Percentiles rank a stretch among this genome's conserved stretches.
These are phyloP conservation scores for Synanthedon vespiformis DNA, from an alignment of 2,888 invertebrate genomes.

Conservation along the genomic window DNA sequence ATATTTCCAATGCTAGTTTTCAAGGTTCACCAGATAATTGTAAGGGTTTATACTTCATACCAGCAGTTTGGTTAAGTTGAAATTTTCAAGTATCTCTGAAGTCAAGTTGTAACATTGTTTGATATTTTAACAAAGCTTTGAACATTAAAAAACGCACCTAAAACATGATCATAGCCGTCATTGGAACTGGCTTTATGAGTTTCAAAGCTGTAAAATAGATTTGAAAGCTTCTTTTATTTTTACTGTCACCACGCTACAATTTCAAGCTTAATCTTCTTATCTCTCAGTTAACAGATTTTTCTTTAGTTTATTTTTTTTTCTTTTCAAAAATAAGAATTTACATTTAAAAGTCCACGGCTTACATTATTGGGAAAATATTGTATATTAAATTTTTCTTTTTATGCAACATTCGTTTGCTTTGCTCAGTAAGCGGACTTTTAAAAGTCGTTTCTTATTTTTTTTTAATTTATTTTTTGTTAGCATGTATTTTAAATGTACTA, in stretches of 20 bases:
- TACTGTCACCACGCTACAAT: conserved; percentile 52
- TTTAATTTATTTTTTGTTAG: conserved; percentile 31
- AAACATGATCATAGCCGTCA: conserved; percentile 40
- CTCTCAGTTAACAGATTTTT: conserved; percentile 45
- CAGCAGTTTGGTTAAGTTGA: conserved; percentile 56
- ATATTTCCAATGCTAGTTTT: conserved; percentile 40
- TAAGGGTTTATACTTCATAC: conserved; percentile 38
- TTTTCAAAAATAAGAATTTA: background rate
- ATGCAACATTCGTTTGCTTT: background rate
- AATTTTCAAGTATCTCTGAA: conserved; percentile 44
- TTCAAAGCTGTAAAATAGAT: conserved; percentile 59
- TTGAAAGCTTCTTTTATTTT: conserved; percentile 37
- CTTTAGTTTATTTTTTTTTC: conserved; percentile 1
- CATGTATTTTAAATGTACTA: conserved; percentile 53
- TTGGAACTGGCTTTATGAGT: conserved; percentile 47
- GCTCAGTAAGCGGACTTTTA: background rate
- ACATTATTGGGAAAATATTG: background rate
- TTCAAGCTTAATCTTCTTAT: conserved; percentile 47
- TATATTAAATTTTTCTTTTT: background rate
- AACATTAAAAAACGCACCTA: conserved; percentile 34
- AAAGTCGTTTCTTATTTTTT: conserved; percentile 8
- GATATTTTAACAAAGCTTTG: conserved; percentile 57
- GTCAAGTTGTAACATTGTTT: conserved; percentile 65
- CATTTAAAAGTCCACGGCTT: background rate
- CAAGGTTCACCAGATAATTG: conserved; percentile 52